Conservation (phyloP, 2,888 invertebrate species). For the Netelia virgata region DNA sequence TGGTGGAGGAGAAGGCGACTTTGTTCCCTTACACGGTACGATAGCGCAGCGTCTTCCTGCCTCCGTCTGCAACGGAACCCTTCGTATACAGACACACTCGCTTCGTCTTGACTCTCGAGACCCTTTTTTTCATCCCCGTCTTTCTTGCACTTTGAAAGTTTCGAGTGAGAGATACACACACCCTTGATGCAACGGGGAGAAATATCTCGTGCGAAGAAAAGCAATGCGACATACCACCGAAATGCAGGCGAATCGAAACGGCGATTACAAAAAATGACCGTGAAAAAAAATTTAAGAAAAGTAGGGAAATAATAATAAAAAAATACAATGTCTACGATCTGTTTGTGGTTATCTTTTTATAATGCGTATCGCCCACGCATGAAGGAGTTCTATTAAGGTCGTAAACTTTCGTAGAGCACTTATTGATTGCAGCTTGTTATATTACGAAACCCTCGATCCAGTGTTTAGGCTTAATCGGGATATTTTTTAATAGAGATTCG, state of each 20-base stretch:
- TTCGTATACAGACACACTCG: constrained; percentile 18
- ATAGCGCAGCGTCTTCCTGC: constrained; percentile 39
- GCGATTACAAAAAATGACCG: too few species aligned
- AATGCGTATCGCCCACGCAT: too few species aligned
- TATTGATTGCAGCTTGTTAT: too few species aligned
- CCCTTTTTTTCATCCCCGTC: constrained; percentile 19
- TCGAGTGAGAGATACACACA: constrained; percentile 66
- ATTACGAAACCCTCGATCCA: too few species aligned
- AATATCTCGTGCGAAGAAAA: constrained; percentile 28
- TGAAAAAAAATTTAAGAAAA: too few species aligned
- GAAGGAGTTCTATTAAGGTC: too few species aligned
- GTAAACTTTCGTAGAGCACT: too few species aligned
- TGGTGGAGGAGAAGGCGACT: constrained; percentile 77
- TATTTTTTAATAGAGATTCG: too few species aligned
- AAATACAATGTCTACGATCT: too few species aligned
- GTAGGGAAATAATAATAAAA: too few species aligned
- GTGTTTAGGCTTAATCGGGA: too few species aligned
- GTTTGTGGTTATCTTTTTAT: too few species aligned
- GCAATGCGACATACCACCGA: constrained; percentile 3
- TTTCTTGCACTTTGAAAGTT: constrained; percentile 63
- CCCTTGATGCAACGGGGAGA: constrained; percentile 51
- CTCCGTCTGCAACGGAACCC: constrained; percentile 24
- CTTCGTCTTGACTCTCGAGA: constrained; percentile 25
- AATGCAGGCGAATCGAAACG: background rate
- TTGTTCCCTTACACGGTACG: constrained; percentile 36